A percentile compares a stretch with the other conserved stretches of the same genome.
Evolutionary conservation across 2,888 invertebrate species (phyloP).

Genomic region (Latheticus oryzae): DNA sequence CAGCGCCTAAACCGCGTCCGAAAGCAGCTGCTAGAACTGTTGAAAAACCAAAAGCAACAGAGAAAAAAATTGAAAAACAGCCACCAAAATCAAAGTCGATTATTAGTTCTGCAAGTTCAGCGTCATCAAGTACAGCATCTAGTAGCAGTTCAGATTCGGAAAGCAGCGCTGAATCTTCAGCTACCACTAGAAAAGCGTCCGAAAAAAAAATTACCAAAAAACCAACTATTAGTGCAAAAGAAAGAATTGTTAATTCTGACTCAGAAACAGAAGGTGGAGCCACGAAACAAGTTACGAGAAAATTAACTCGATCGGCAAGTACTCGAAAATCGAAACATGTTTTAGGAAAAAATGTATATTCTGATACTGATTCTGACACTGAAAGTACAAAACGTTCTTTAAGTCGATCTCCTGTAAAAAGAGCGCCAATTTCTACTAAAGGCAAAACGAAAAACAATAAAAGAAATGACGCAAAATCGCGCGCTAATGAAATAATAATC

Average conservation of each 20-base stretch:
- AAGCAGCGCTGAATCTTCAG: constrained; percentile 57
- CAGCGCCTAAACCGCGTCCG: constrained; percentile 61
- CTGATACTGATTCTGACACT: constrained; percentile 77
- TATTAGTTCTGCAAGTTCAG: constrained; percentile 66
- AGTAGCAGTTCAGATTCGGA: constrained; percentile 62
- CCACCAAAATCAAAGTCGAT: constrained; percentile 75
- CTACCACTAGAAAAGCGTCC: constrained; percentile 44
- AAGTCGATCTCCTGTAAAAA: constrained; percentile 75
- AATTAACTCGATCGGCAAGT: constrained; percentile 77
- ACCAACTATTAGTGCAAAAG: constrained; percentile 51
- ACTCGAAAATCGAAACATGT: constrained; percentile 76
- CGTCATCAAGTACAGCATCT: constrained; percentile 55
- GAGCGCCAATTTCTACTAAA: constrained; percentile 66
- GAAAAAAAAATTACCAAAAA: constrained; percentile 53
- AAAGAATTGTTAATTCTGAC: constrained; percentile 50
- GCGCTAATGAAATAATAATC: constrained; percentile 56
- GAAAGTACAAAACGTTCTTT: constrained; percentile 69
- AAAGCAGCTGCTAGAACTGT: constrained; percentile 61
- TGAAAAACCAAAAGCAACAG: constrained; percentile 55
- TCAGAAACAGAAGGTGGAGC: constrained; percentile 56
- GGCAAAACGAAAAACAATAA: constrained; percentile 67
- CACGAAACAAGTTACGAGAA: constrained; percentile 68
- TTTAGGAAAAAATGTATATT: constrained; percentile 69
- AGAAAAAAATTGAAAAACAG: constrained; percentile 57
- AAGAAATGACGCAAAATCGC: constrained; percentile 57